These are phyloP conservation scores for Carcina quercana DNA, from an alignment of 2,888 invertebrate genomes.

Conservation along the genomic window DNA sequence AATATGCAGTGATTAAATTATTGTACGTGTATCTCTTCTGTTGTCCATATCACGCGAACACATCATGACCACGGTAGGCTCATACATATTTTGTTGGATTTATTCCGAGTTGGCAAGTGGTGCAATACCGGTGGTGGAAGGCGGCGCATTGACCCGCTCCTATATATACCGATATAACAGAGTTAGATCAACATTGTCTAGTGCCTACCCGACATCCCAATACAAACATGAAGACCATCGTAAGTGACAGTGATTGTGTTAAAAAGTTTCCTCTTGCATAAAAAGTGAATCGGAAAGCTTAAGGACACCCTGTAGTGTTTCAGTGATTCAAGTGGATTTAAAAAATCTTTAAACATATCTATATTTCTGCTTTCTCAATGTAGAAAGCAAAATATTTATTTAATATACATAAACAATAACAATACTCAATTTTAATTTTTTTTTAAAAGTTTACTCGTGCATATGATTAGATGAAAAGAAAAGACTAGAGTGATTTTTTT, in stretches of 20 bases:
- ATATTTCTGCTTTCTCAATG: too few relatives aligned
- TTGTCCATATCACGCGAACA: constrained; percentile 37
- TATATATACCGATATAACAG: constrained; percentile 60
- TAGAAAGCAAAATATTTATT: too few relatives aligned
- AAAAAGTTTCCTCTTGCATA: too few relatives aligned
- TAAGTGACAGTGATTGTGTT: constrained; percentile 62
- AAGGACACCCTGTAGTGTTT: too few relatives aligned
- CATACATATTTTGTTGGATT: constrained; percentile 53
- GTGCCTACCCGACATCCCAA: constrained; percentile 54
- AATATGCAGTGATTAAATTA: constrained; percentile 21
- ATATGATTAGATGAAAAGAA: too few relatives aligned
- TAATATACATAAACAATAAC: too few relatives aligned
- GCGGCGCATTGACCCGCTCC: constrained; percentile 43
- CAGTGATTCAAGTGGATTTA: too few relatives aligned
- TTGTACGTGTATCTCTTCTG: constrained; percentile 9
- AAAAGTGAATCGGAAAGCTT: too few relatives aligned
- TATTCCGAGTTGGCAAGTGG: constrained; percentile 54
- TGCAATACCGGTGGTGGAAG: constrained; percentile 66
- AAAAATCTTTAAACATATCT: too few relatives aligned
- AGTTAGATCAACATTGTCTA: constrained; percentile 65
- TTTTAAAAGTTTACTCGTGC: too few relatives aligned
- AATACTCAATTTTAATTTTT: too few relatives aligned
- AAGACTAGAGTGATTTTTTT: too few relatives aligned
- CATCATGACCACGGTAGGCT: constrained; percentile 38
- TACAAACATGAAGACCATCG: constrained; percentile 65